phyloP scores from a whole-genome alignment of 2,888 invertebrate species.

The Epinotia demarniana region DNA sequence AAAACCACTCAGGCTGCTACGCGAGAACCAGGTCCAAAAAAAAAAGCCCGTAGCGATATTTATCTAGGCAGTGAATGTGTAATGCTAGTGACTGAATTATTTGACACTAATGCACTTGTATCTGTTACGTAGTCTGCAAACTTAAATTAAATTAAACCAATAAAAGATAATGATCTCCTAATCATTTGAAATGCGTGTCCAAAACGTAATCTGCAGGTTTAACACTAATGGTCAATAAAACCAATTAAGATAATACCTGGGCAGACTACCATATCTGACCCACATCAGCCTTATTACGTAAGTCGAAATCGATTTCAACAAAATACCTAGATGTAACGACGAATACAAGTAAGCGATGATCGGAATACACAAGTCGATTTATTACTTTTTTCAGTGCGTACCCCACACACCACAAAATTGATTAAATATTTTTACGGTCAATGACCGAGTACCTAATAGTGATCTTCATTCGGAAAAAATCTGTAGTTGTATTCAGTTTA shows the following conservation, averaged over 20 bases:
- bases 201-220: not conserved
- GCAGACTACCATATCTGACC: slow-evolving; percentile 18
- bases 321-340: not conserved
- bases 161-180: slow-evolving; percentile 9
- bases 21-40: too few relatives aligned
- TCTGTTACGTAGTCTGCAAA: not conserved
- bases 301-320: not conserved
- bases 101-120: too few relatives aligned
- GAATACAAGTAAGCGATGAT: not conserved
- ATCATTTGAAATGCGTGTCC: slow-evolving; percentile 7
- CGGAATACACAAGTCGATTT: not conserved
- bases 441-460: too few relatives aligned
- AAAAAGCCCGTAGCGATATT: too few relatives aligned
- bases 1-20: too few relatives aligned
- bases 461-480: too few relatives aligned
- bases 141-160: slow-evolving; percentile 9
- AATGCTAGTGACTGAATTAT: too few relatives aligned
- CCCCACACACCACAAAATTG: too few relatives aligned
- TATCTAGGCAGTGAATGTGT: too few relatives aligned
- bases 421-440: too few relatives aligned
- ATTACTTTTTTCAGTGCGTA: too few relatives aligned
- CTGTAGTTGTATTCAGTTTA: too few relatives aligned
- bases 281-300: slow-evolving; percentile 20
- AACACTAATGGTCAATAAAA: slow-evolving; percentile 22
- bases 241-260: slow-evolving; percentile 28